These are phyloP conservation scores for Diloba caeruleocephala DNA, from an alignment of 2,888 invertebrate species.

Conservation along the genomic window DNA sequence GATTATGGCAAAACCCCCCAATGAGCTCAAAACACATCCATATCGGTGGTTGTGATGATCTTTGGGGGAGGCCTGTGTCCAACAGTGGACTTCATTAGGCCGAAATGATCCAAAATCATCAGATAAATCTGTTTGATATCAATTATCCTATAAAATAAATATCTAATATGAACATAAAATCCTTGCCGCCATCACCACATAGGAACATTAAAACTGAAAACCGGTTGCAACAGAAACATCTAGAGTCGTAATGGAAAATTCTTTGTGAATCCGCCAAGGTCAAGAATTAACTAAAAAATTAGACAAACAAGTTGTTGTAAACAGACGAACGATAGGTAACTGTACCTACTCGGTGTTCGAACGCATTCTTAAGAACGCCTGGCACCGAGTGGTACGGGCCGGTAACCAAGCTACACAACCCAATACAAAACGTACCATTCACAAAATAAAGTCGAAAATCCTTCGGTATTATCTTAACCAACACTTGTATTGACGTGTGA, in stretches of 20 bases:
- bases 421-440: conserved; percentile 55
- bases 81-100: too few species aligned
- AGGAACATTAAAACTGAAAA: conserved; percentile 16
- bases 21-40: too few species aligned
- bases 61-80: too few species aligned
- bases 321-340: conserved; percentile 48
- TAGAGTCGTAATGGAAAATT: conserved; percentile 28
- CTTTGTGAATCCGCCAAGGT: conserved; percentile 44
- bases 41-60: too few species aligned
- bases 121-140: not conserved
- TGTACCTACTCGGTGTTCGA: conserved; percentile 68
- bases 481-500: conserved; percentile 34
- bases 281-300: conserved; percentile 43
- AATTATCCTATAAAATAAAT: conserved; percentile 1
- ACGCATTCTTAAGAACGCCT: conserved; percentile 77
- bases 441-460: conserved; percentile 52
- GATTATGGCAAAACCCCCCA: too few species aligned
- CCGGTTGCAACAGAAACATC: conserved; percentile 15
- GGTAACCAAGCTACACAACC: conserved; percentile 23
- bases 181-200: not conserved
- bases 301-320: conserved; percentile 48
- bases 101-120: too few species aligned
- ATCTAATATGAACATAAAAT: not conserved
- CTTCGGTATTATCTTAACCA: conserved; percentile 25
- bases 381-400: conserved; percentile 79